Base-by-base conservation (phyloP, 2,888 invertebrate genomes). In the Resseliella maxima region DNA sequence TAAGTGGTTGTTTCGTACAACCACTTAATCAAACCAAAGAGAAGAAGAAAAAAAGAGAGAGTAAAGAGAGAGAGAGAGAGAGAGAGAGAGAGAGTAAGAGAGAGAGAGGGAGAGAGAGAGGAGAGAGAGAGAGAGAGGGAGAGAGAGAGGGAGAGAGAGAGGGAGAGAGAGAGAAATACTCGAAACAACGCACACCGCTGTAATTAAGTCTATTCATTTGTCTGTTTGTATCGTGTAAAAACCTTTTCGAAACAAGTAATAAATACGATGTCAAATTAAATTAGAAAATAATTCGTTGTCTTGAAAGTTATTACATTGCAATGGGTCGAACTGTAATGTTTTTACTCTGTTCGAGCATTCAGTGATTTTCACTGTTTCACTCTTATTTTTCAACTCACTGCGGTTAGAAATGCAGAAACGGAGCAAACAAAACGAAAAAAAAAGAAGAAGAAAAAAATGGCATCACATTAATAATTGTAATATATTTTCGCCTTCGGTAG, bases 261-360 rank as follows among this genome's bases (percentile, higher is more conserved):
- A 72, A 72, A 72, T 72, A 72, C 72, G 31, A 72, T 72, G 72
- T 72, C 72, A 72, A 72, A 72, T 72, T 72, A 72, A 72, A 72
- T 72, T 72, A 72, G 31, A 72, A 72, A 72, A 72, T 72, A 72
- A 72, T 72, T 72, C 72, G 72, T 72, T 72, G 31, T 72, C 35
- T 72, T 72, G 72, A 72, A 72, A 72, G 72, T 72, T 72, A 72
- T 72, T 72, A 72, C 59, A 24, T 59, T n/a, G 59, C 6, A 5
- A 24, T 24, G 59, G 21, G 50, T 18, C 10, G 5, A 3, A 21
- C 2, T 21, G 18, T 50, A 18, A 2, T 50, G 59, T 5, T 24
- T 15, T 8, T 27, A 31, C n/a, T 8, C 72, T 15, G 0, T 3
- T 2, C 5, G 10, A 31, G 72, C 31, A 72, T 31, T 35, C 72